phyloP scores from a whole-genome alignment of 2,888 invertebrate genomes.

The Phasia obesa region DNA sequence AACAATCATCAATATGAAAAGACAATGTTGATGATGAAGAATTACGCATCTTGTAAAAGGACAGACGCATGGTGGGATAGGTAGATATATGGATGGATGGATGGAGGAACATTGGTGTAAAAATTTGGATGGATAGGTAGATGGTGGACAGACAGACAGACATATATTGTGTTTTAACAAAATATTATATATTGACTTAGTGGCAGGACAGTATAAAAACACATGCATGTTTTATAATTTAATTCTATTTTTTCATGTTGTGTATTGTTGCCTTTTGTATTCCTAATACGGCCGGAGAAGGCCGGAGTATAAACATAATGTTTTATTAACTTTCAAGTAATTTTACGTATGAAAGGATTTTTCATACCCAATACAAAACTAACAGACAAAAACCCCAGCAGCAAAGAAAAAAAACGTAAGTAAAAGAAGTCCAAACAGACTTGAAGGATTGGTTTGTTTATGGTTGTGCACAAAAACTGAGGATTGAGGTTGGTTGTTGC shows the following conservation, averaged over 20 bases:
- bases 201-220: slow-evolving; percentile 63
- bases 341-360: slow-evolving; percentile 64
- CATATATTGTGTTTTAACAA: slow-evolving; percentile 41
- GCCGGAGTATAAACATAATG: slow-evolving; percentile 12
- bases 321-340: slow-evolving; percentile 53
- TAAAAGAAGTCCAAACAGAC: slow-evolving; percentile 4
- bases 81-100: not conserved
- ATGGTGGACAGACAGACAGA: slow-evolving; percentile 15
- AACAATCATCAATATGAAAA: slow-evolving; percentile 50
- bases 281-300: slow-evolving; percentile 65
- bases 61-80: slow-evolving; percentile 14
- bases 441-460: slow-evolving; percentile 4
- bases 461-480: slow-evolving; percentile 3
- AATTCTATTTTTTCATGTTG: not conserved
- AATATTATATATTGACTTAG: slow-evolving; percentile 67
- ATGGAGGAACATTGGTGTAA: slow-evolving; percentile 13
- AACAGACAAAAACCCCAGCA: not conserved
- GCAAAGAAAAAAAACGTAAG: not conserved
- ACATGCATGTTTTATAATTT: slow-evolving; percentile 65
- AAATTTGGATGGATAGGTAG: slow-evolving; percentile 4
- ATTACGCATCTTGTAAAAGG: slow-evolving; percentile 60
- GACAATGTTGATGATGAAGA: slow-evolving; percentile 60
- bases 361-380: slow-evolving; percentile 9
- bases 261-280: slow-evolving; percentile 12
- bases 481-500: not conserved